A percentile compares a stretch with the other conserved stretches of the same genome.
Conservation (phyloP, 1,140 invertebrate genomes). For the Drosophila takahashii region DNA sequence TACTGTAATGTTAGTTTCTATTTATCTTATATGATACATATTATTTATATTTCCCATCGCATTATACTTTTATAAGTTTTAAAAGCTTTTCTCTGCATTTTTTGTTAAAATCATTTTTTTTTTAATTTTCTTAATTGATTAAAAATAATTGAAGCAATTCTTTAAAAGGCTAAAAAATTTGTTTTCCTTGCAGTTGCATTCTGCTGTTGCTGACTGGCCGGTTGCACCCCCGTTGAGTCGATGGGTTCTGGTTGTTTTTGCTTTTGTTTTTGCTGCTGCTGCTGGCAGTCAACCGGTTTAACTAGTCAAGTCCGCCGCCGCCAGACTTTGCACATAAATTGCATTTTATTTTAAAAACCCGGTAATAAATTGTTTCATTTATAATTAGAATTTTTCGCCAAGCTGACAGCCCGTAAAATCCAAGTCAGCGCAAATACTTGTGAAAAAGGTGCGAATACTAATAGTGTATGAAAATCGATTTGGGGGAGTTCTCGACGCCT, state of each 20-base stretch:
- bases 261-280: slow-evolving; percentile 19
- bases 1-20: too few species aligned
- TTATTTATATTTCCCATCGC: too few species aligned
- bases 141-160: slow-evolving; percentile 27
- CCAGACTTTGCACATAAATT: slow-evolving; percentile 68
- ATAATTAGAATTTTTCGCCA: slow-evolving; percentile 75
- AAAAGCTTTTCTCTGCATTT: too few species aligned
- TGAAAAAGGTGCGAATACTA: slow-evolving; percentile 24
- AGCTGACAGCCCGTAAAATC: slow-evolving; percentile 53
- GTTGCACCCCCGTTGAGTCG: slow-evolving; percentile 46
- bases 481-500: slow-evolving; percentile 19
- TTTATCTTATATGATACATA: too few species aligned
- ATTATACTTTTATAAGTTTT: too few species aligned
- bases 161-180: slow-evolving; percentile 20
- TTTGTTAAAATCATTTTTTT: too few species aligned
- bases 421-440: background rate
- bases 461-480: slow-evolving; percentile 26
- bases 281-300: slow-evolving; percentile 60
- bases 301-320: slow-evolving; percentile 46
- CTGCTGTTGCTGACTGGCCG: slow-evolving; percentile 30
- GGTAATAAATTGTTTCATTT: slow-evolving; percentile 80
- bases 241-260: slow-evolving; percentile 42
- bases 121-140: background rate
- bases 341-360: slow-evolving; percentile 79
- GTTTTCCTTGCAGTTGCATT: slow-evolving; percentile 38